These are phyloP conservation scores for Neolamprologus variostigma DNA, from an alignment of 2,113 vertebrate species.

Conservation along the genomic window DNA sequence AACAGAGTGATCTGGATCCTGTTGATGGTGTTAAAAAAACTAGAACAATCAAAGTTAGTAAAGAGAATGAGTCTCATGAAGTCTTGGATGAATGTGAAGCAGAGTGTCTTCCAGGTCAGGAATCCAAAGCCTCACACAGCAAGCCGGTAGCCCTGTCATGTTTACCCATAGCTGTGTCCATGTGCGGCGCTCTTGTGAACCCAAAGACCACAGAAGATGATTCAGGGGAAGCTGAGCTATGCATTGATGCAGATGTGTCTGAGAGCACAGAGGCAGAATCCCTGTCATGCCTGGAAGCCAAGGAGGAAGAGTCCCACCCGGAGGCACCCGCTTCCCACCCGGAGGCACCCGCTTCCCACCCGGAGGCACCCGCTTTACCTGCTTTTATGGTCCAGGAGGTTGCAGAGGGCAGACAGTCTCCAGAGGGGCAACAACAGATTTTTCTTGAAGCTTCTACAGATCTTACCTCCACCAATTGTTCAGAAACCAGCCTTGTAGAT, in stretches of 20 bases:
- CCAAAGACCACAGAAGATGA: conserved; percentile 31
- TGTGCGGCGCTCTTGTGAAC: conserved; percentile 68
- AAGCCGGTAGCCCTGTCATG: conserved; percentile 62
- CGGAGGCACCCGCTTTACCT: background rate
- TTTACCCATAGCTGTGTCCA: conserved; percentile 73
- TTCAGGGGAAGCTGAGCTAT: conserved; percentile 33
- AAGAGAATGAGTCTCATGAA: background rate
- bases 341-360: background rate
- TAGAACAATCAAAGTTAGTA: background rate
- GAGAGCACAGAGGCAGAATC: conserved; percentile 33
- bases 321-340: background rate
- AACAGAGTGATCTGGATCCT: background rate
- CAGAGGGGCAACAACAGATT: conserved; percentile 21
- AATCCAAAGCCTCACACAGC: background rate
- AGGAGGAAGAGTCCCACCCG: background rate
- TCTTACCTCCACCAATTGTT: background rate
- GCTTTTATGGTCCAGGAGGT: background rate
- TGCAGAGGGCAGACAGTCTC: conserved; percentile 13
- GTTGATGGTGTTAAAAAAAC: background rate
- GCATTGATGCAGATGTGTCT: background rate
- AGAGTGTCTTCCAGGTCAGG: background rate
- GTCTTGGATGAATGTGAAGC: background rate
- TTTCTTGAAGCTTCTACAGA: background rate
- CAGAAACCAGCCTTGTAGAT: conserved; percentile 42
- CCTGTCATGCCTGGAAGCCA: background rate